Conservation (phyloP, 2,888 invertebrate genomes). For the Tridacna gigas region DNA sequence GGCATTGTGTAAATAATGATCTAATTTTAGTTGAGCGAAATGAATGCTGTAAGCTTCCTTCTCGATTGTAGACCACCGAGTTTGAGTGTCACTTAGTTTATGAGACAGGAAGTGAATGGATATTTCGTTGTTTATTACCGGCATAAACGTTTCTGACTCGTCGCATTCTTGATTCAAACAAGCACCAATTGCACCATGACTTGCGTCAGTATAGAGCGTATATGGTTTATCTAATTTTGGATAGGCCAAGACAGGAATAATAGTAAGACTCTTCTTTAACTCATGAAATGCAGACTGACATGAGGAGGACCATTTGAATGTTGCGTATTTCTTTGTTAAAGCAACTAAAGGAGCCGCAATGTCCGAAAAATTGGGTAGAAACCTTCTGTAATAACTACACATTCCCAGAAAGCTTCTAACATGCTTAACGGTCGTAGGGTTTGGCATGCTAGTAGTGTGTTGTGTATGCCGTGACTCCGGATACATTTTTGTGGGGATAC, state of each 20-base stretch:
- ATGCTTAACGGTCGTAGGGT: neutral
- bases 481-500: too few species aligned
- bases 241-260: neutral
- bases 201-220: too few species aligned
- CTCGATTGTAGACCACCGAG: too few species aligned
- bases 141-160: neutral
- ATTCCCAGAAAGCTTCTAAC: conserved; percentile 23
- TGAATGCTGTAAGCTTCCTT: too few species aligned
- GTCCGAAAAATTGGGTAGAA: too few species aligned
- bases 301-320: conserved; percentile 10
- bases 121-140: neutral
- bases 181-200: neutral
- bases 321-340: conserved; percentile 23
- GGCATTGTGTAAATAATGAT: too few species aligned
- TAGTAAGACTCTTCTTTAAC: neutral
- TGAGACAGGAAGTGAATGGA: too few species aligned
- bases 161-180: neutral
- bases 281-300: neutral
- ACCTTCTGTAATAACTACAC: too few species aligned
- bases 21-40: too few species aligned
- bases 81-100: too few species aligned
- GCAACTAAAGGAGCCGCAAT: conserved; percentile 17
- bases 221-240: conserved; percentile 3
- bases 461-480: too few species aligned
- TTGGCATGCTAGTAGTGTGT: neutral